A percentile compares a stretch with the other conserved stretches of the same genome.
Evolutionary conservation across 2,888 invertebrate species (phyloP).

Genomic region (Poecilobothrus nobilitatus): DNA sequence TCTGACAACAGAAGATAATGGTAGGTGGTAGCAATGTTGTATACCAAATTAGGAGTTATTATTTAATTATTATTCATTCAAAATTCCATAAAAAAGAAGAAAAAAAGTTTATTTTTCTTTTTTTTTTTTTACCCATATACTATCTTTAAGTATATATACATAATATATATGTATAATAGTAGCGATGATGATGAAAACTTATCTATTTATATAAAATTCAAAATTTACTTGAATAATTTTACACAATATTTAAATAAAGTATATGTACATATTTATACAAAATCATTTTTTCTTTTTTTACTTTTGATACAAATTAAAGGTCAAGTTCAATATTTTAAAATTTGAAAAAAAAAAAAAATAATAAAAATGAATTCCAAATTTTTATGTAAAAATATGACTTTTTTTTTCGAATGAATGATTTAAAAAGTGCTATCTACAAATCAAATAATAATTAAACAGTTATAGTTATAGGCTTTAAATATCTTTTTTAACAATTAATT

Average conservation of each 20-base stretch:
- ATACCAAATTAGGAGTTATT: constrained; percentile 3
- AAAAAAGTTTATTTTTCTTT: background rate
- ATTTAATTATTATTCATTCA: background rate
- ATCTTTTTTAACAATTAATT: no score
- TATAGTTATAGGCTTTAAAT: no score
- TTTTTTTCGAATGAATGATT: no score
- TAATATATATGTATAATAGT: no score
- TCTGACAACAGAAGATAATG: background rate
- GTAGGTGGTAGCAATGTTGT: background rate
- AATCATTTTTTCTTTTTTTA: background rate
- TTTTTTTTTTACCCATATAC: background rate
- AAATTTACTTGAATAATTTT: no score
- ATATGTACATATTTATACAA: background rate
- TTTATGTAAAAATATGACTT: no score
- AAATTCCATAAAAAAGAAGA: background rate
- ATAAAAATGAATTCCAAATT: no score
- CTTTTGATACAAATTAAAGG: background rate
- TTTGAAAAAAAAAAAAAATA: no score
- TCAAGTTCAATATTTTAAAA: background rate
- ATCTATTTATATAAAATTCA: background rate
- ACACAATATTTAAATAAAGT: background rate
- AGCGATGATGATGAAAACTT: background rate
- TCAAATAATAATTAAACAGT: no score
- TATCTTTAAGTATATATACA: no score
- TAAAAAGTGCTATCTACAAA: no score